Conservation (phyloP, 2,797 vertebrate genomes). For the Pseudochirops cupreus region DNA sequence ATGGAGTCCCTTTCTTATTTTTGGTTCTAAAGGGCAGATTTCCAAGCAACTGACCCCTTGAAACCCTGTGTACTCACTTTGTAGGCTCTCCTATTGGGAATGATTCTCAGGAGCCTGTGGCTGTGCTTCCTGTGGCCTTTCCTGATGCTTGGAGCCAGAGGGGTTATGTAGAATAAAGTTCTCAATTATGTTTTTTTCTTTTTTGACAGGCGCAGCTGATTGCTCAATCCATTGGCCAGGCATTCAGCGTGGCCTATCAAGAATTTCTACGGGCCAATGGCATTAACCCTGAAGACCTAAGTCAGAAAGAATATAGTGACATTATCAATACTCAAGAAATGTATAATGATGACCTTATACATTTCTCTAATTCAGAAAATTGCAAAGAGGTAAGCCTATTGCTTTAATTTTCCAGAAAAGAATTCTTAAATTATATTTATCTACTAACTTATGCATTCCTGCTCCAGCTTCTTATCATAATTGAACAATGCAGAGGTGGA, state of each 20-base stretch:
- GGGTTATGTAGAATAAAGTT: conserved; percentile 3
- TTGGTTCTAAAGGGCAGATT: not conserved
- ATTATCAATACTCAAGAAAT: conserved; percentile 99
- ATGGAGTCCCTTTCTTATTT: not conserved
- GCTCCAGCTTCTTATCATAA: not conserved
- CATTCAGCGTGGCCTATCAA: conserved; percentile 99
- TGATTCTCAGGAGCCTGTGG: not conserved
- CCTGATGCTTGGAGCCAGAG: conserved; percentile 30
- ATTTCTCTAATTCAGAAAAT: conserved; percentile 99
- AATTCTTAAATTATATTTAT: not conserved
- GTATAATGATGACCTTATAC: conserved; percentile 99
- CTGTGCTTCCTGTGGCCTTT: not conserved
- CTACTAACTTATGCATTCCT: conserved; percentile 9
- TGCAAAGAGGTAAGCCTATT: conserved; percentile 95
- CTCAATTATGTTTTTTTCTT: conserved; percentile 37
- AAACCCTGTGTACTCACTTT: not conserved
- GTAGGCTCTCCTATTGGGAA: not conserved
- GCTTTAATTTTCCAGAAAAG: not conserved
- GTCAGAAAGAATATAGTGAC: conserved; percentile 99
- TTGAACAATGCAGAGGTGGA: not conserved
- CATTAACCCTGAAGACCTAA: conserved; percentile 99
- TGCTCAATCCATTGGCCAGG: conserved; percentile 99
- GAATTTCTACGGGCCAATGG: conserved; percentile 99
- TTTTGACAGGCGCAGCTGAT: conserved; percentile 95
- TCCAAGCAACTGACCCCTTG: conserved; percentile 14